Evolutionary conservation across 2,113 vertebrate genomes (phyloP).

Genomic region (Electrona antarctica): DNA sequence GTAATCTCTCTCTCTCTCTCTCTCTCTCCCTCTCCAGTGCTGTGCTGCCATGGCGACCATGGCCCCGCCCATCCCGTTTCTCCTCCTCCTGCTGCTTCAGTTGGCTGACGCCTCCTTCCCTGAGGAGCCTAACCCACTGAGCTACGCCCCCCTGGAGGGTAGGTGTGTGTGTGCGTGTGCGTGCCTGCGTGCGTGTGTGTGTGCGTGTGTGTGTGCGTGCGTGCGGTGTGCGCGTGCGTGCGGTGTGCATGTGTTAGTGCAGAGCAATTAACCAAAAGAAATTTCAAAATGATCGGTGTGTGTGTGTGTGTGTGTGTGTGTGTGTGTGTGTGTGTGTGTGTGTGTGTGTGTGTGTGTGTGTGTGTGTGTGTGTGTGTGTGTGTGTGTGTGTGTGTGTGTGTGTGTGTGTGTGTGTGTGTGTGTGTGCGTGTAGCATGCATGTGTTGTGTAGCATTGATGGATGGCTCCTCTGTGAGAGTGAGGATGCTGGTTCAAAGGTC

Average conservation of each 20-base stretch:
- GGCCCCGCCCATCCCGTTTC: slow-evolving; percentile 73
- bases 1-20: slow-evolving; percentile 42
- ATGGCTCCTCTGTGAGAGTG: slow-evolving; percentile 63
- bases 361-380: no score
- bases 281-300: no score
- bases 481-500: slow-evolving; percentile 66
- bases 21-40: slow-evolving; percentile 69
- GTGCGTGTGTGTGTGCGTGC: slow-evolving; percentile 16
- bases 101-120: slow-evolving; percentile 81
- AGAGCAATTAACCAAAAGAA: no score
- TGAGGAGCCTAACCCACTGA: slow-evolving; percentile 82
- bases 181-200: slow-evolving; percentile 28
- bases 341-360: no score
- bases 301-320: no score
- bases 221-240: slow-evolving; percentile 10
- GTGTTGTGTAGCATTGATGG: slow-evolving; percentile 60
- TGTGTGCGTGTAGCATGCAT: no score
- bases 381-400: no score
- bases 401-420: slow-evolving; percentile 18
- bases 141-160: slow-evolving; percentile 81
- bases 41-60: slow-evolving; percentile 78
- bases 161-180: slow-evolving; percentile 58
- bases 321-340: no score
- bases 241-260: background rate
- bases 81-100: slow-evolving; percentile 78